Conservation (phyloP, 2,113 vertebrate genomes). For the Fregetta grallaria region DNA sequence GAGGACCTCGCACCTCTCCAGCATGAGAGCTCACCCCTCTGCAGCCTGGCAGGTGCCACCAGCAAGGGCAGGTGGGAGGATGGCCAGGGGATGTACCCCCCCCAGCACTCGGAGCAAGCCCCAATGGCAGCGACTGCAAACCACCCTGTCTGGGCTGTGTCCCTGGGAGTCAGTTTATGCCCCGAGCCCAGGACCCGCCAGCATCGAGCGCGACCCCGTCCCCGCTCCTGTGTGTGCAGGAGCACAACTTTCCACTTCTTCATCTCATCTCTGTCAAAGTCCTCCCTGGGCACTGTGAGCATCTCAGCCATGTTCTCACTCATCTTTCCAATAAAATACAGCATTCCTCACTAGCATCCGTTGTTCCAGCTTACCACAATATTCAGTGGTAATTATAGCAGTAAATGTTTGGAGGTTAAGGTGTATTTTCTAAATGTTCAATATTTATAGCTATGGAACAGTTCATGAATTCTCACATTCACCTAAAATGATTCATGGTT, state of each 20-base stretch:
- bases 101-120: accelerated
- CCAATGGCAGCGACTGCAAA: accelerated
- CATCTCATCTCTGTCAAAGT: background rate
- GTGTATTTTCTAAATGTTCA: background rate
- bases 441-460: background rate
- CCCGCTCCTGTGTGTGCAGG: background rate
- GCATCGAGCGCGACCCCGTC: accelerated
- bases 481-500: background rate
- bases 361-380: background rate
- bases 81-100: accelerated
- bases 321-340: background rate
- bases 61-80: background rate
- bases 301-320: background rate
- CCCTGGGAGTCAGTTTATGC: background rate
- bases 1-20: background rate
- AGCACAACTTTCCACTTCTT: background rate
- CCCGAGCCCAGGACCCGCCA: background rate
- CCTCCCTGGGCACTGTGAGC: background rate
- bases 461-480: background rate
- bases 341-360: background rate
- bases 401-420: background rate
- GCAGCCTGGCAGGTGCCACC: background rate
- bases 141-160: background rate
- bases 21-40: background rate
- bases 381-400: background rate